These are phyloP conservation scores for Drosophila burlai DNA, from an alignment of 1,140 invertebrate genomes.

Conservation along the genomic window DNA sequence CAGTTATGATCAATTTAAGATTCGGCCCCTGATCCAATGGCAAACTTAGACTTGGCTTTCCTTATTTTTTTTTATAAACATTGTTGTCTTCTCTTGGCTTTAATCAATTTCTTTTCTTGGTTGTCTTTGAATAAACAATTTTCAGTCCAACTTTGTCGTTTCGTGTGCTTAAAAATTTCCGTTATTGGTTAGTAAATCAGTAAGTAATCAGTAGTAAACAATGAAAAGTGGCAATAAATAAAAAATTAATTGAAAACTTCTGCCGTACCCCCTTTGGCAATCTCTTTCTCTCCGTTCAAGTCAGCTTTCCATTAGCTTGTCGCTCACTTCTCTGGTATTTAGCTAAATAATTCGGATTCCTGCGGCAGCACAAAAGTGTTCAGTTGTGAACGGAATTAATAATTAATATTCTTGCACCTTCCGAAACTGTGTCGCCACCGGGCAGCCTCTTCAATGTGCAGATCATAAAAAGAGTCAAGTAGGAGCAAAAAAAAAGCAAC, in stretches of 20 bases:
- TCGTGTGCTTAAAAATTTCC: conserved; percentile 22
- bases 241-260: conserved; percentile 8
- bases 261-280: neutral
- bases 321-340: conserved; percentile 77
- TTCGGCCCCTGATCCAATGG: too few relatives aligned
- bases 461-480: conserved; percentile 8
- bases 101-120: neutral
- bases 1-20: too few relatives aligned
- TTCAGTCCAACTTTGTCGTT: conserved; percentile 34
- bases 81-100: too few relatives aligned
- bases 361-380: conserved; percentile 75
- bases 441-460: neutral
- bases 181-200: conserved; percentile 51
- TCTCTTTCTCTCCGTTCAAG: neutral
- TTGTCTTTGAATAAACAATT: conserved; percentile 37
- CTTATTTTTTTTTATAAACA: neutral
- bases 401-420: conserved; percentile 85
- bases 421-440: conserved; percentile 47
- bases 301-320: conserved; percentile 13
- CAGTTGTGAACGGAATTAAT: conserved; percentile 81
- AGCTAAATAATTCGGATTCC: conserved; percentile 74
- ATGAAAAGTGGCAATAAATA: conserved; percentile 12
- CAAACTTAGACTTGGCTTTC: too few relatives aligned
- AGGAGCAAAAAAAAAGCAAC: neutral
- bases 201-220: too few relatives aligned